Conservation (phyloP, 2,113 vertebrate genomes). For the Athene cunicularia region DNA sequence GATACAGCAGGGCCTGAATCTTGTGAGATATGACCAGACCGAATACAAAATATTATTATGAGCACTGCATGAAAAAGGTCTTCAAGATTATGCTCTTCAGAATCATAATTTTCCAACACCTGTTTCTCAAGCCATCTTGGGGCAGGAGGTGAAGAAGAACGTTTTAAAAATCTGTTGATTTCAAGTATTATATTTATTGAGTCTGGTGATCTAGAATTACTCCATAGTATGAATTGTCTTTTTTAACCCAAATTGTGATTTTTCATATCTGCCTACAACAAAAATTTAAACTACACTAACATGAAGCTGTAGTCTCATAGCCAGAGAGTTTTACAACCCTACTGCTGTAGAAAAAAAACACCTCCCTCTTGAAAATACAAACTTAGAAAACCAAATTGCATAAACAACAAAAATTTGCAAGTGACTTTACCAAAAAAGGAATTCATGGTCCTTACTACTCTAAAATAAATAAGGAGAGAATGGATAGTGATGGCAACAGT, state of each 20-base stretch:
- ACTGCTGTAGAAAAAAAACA: background rate
- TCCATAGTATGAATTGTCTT: background rate
- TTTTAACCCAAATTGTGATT: background rate
- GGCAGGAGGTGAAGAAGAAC: background rate
- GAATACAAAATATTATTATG: background rate
- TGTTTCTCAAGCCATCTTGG: background rate
- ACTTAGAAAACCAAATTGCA: background rate
- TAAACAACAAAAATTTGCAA: background rate
- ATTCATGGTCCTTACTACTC: background rate
- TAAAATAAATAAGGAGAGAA: background rate
- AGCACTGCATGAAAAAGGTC: background rate
- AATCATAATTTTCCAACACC: background rate
- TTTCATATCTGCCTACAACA: background rate
- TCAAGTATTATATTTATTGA: background rate
- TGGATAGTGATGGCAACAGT: background rate
- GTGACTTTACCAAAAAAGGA: background rate
- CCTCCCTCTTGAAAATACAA: background rate
- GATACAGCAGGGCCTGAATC: background rate
- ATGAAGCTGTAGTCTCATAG: background rate
- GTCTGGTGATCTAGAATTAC: background rate
- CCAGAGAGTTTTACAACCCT: background rate
- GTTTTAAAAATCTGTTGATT: background rate
- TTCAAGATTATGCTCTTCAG: background rate
- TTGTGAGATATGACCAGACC: background rate
- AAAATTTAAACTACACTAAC: background rate